Conservation (phyloP, 2,888 invertebrate genomes). For the Drosophila leonis region DNA sequence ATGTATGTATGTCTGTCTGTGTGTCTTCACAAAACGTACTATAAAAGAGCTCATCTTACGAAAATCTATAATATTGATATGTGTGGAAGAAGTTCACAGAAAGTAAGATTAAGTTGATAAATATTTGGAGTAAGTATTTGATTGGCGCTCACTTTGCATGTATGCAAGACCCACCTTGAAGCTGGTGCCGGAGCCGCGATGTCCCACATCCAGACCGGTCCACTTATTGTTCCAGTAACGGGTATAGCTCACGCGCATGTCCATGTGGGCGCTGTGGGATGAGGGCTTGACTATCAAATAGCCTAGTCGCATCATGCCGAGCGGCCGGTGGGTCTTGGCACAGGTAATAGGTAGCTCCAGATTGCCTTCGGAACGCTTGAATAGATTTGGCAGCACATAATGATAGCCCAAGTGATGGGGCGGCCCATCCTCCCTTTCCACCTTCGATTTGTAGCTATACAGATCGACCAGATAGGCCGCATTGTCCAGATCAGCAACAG, state of each 20-base stretch:
- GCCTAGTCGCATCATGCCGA: conserved; percentile 91
- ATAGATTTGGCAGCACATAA: conserved; percentile 94
- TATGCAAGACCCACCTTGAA: conserved; percentile 87
- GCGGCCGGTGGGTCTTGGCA: conserved; percentile 93
- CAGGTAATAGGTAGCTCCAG: conserved; percentile 94
- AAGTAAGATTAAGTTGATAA: background rate
- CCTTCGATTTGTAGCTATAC: conserved; percentile 90
- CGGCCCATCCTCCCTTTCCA: conserved; percentile 88
- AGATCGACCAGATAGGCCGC: conserved; percentile 94
- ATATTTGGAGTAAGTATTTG: background rate
- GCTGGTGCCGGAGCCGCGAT: conserved; percentile 97
- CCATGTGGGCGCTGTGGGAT: conserved; percentile 87
- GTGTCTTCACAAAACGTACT: conserved; percentile 31
- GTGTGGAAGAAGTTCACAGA: conserved; percentile 32
- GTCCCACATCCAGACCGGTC: conserved; percentile 96
- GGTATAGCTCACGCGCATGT: conserved; percentile 92
- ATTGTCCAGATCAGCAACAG: conserved; percentile 90
- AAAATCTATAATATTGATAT: conserved; percentile 30
- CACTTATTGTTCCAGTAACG: conserved; percentile 95
- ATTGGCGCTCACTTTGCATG: background rate
- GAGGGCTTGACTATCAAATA: conserved; percentile 86
- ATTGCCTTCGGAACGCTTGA: conserved; percentile 92
- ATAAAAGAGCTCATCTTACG: conserved; percentile 21
- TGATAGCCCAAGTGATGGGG: conserved; percentile 96
- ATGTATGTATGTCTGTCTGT: conserved; percentile 8